A percentile compares a stretch with the other conserved stretches of the same genome.
Evolutionary conservation across 2,113 vertebrate genomes (phyloP).

Genomic region (Chloropsis cyanopogon): DNA sequence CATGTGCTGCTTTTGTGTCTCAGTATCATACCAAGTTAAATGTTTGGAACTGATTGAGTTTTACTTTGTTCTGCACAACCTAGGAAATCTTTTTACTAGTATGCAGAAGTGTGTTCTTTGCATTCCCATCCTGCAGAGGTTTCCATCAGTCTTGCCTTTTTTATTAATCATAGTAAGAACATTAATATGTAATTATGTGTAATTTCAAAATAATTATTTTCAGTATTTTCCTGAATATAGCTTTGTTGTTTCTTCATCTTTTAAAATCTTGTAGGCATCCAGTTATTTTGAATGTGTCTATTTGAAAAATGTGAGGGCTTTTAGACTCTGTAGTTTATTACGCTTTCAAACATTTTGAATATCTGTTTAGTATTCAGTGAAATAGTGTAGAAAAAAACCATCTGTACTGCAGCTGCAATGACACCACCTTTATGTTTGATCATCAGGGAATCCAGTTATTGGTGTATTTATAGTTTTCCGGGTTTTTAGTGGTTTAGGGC

Average conservation of each 20-base stretch:
- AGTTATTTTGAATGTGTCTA: constrained; percentile 31
- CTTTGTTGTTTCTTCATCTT: background rate
- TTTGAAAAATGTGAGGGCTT: constrained; percentile 41
- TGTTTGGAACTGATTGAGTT: background rate
- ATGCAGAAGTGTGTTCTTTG: background rate
- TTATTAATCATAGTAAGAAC: background rate
- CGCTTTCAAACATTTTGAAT: constrained; percentile 45
- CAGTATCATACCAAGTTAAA: background rate
- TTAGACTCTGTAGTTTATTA: constrained; percentile 52
- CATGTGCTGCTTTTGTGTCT: background rate
- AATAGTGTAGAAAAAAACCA: constrained; percentile 27
- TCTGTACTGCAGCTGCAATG: constrained; percentile 60
- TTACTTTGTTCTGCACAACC: background rate
- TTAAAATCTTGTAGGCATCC: constrained; percentile 24
- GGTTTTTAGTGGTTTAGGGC: background rate
- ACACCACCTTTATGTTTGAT: constrained; percentile 27
- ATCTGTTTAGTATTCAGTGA: constrained; percentile 12
- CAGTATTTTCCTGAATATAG: background rate
- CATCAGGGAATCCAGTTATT: background rate
- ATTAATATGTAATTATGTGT: constrained; percentile 19
- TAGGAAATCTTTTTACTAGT: background rate
- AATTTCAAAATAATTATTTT: constrained; percentile 48
- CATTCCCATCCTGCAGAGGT: background rate
- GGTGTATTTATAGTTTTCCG: background rate
- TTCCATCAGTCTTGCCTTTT: background rate